phyloP scores from a whole-genome alignment of 2,113 vertebrate species.

The Bombycilla garrulus region DNA sequence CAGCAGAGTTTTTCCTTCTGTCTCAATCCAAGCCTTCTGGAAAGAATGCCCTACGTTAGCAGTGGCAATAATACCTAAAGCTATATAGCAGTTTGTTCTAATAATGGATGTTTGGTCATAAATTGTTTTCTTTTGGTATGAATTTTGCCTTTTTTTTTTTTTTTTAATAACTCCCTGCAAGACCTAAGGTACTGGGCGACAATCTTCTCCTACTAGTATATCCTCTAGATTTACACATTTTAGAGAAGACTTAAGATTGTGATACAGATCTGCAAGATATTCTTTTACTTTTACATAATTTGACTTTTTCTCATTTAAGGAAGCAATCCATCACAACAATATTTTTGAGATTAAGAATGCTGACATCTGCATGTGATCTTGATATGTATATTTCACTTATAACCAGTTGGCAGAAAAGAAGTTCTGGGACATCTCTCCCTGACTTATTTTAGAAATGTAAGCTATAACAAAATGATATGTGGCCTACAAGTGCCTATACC shows the following conservation, averaged over 20 bases:
- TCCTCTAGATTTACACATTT: neutral
- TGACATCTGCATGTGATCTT: neutral
- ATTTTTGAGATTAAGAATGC: neutral
- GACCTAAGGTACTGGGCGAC: neutral
- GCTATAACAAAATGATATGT: rapidly evolving
- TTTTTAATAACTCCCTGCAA: neutral
- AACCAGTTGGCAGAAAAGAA: neutral
- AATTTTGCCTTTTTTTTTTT: neutral
- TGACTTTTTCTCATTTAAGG: neutral
- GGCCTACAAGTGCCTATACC: neutral
- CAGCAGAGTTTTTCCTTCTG: neutral
- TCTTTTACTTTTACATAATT: neutral
- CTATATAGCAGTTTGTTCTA: neutral
- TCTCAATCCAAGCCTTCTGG: neutral
- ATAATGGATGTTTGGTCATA: neutral
- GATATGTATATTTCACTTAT: neutral
- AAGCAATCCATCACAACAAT: neutral
- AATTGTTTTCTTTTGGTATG: neutral
- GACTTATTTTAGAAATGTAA: neutral
- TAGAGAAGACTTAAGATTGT: neutral
- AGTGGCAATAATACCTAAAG: neutral
- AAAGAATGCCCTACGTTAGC: neutral
- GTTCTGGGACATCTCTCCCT: neutral
- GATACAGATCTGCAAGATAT: neutral
- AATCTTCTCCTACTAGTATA: neutral